A percentile compares a stretch with the other conserved stretches of the same genome.
Conservation (phyloP, 2,888 invertebrate species). For the Pharmacophagus antenor region DNA sequence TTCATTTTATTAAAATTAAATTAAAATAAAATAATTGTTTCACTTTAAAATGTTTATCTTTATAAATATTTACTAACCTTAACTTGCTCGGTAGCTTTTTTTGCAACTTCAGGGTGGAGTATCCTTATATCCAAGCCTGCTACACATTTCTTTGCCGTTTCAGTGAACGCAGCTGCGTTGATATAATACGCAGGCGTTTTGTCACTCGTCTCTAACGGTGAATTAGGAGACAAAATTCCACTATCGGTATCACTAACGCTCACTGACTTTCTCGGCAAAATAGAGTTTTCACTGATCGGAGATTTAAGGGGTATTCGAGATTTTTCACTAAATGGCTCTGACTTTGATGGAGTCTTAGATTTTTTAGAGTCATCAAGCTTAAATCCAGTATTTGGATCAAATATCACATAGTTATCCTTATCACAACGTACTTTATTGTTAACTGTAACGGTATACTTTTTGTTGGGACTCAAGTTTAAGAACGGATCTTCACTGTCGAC, state of each 20-base stretch:
- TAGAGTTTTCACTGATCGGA: slow-evolving; percentile 56
- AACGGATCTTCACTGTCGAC: slow-evolving; percentile 74
- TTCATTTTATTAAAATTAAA: no score
- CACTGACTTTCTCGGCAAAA: slow-evolving; percentile 57
- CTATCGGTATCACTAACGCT: slow-evolving; percentile 83
- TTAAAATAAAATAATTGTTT: no score
- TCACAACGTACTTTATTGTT: slow-evolving; percentile 77
- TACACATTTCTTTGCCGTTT: slow-evolving; percentile 56
- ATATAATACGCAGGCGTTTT: slow-evolving; percentile 60
- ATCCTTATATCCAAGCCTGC: slow-evolving; percentile 65
- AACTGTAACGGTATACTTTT: slow-evolving; percentile 77
- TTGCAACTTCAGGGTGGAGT: slow-evolving; percentile 66
- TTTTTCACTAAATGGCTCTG: slow-evolving; percentile 46
- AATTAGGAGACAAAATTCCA: slow-evolving; percentile 83
- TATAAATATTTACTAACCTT: slow-evolving; percentile 56
- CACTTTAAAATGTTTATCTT: no score
- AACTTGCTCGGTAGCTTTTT: slow-evolving; percentile 73
- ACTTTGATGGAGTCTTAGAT: slow-evolving; percentile 53
- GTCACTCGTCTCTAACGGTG: slow-evolving; percentile 78
- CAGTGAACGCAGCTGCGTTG: slow-evolving; percentile 67
- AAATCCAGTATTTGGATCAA: slow-evolving; percentile 75
- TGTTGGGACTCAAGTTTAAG: slow-evolving; percentile 73
- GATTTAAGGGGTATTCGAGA: slow-evolving; percentile 58
- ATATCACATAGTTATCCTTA: slow-evolving; percentile 78
- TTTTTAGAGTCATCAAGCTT: slow-evolving; percentile 53